Conservation (phyloP, 2,113 vertebrate species). For the Peromyscus polionotus region DNA sequence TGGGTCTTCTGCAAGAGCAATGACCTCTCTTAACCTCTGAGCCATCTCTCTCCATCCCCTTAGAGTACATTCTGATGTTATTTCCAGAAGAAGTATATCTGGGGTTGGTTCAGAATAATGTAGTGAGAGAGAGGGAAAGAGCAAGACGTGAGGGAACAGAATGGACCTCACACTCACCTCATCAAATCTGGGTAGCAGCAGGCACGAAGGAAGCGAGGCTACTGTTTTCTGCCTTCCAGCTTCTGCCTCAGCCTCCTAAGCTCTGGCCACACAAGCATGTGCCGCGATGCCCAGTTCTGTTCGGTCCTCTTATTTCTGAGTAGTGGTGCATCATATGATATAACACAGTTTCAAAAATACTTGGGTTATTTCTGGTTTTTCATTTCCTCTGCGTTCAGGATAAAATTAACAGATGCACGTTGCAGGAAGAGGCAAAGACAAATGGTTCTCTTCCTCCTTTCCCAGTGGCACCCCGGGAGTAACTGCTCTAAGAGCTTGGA, state of each 20-base stretch:
- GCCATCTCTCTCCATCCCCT: neutral
- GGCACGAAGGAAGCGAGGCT: neutral
- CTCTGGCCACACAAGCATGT: neutral
- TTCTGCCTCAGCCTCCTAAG: neutral
- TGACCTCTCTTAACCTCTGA: neutral
- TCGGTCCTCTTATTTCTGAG: neutral
- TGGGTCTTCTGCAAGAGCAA: neutral
- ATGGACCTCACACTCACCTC: neutral
- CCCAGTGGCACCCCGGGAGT: neutral
- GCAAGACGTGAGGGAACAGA: neutral
- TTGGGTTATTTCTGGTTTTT: neutral
- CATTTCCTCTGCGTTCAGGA: neutral
- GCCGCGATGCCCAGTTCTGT: neutral
- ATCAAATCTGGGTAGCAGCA: neutral
- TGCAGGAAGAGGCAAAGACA: neutral
- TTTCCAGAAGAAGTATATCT: neutral
- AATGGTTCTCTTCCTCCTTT: neutral
- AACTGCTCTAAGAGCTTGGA: neutral
- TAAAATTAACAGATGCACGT: neutral
- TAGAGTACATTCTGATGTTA: neutral
- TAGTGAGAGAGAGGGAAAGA: neutral
- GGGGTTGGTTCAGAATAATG: neutral
- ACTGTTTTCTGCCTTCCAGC: neutral
- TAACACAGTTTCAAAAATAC: neutral
- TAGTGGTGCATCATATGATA: neutral